phyloP scores from a whole-genome alignment of 2,113 vertebrate species.

The Labeo catla region DNA sequence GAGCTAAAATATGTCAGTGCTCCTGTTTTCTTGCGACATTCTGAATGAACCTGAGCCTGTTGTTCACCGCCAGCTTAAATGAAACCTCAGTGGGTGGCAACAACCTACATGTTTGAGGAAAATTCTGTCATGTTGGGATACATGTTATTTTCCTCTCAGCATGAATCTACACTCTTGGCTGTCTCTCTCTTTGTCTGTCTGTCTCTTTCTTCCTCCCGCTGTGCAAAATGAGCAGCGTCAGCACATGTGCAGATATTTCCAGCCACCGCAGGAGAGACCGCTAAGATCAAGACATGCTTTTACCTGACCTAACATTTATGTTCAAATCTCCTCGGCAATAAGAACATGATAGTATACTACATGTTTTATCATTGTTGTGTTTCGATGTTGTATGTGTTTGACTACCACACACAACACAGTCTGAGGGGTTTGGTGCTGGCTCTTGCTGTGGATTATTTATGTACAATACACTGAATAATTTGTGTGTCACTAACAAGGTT shows the following conservation, averaged over 20 bases:
- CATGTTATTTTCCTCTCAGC: slow-evolving; percentile 20
- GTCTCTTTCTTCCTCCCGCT: background rate
- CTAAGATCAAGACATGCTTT: slow-evolving; percentile 8
- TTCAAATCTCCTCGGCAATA: background rate
- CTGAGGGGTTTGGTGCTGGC: background rate
- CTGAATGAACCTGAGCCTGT: background rate
- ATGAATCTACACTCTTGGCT: background rate
- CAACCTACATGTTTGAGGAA: slow-evolving; percentile 18
- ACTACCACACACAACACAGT: background rate
- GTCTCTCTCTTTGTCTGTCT: slow-evolving; percentile 6
- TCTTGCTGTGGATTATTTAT: background rate
- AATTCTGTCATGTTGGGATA: slow-evolving; percentile 22
- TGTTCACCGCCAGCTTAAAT: background rate
- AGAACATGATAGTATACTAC: background rate
- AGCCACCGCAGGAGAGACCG: background rate
- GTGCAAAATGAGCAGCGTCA: slow-evolving; percentile 11
- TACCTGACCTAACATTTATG: slow-evolving; percentile 23
- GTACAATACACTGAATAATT: background rate
- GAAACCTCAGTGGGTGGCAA: slow-evolving; percentile 2
- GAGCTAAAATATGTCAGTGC: background rate
- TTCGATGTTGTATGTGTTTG: background rate
- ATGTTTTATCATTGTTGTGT: background rate
- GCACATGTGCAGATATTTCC: slow-evolving; percentile 23
- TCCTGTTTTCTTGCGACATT: background rate
- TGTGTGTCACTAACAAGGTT: background rate